Conservation (phyloP, 2,113 vertebrate species). For the Sceloporus undulatus region DNA sequence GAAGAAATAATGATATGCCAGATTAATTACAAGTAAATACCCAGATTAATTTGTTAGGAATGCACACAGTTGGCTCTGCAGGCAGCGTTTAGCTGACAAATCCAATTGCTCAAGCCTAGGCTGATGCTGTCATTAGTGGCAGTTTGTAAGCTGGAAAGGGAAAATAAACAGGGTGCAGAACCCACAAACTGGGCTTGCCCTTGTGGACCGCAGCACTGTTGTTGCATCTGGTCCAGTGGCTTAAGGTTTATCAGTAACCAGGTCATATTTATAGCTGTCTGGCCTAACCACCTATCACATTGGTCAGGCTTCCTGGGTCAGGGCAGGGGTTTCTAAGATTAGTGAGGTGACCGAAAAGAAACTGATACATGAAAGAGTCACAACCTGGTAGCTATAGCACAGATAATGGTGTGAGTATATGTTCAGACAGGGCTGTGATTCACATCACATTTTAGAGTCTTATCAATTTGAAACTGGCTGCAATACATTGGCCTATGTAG, state of each 20-base stretch:
- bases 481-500: too few relatives aligned
- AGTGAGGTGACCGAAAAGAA: not conserved
- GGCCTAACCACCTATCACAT: not conserved
- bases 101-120: not conserved
- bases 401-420: too few relatives aligned
- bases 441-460: too few relatives aligned
- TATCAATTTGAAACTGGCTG: too few relatives aligned
- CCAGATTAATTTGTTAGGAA: conserved; percentile 59
- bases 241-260: not conserved
- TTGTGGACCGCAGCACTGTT: not conserved
- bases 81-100: not conserved
- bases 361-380: conserved; percentile 18
- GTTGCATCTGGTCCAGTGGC: not conserved
- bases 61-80: conserved; percentile 21
- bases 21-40: conserved; percentile 72
- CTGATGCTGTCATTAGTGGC: not conserved
- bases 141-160: not conserved
- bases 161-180: not conserved
- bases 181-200: not conserved
- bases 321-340: not conserved
- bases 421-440: too few relatives aligned
- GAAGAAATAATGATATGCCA: conserved; percentile 50
- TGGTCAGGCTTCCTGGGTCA: not conserved
- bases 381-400: not conserved
- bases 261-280: conserved; percentile 3